phyloP scores from a whole-genome alignment of 1,140 invertebrate species.

The Rhagoletis zephyria region DNA sequence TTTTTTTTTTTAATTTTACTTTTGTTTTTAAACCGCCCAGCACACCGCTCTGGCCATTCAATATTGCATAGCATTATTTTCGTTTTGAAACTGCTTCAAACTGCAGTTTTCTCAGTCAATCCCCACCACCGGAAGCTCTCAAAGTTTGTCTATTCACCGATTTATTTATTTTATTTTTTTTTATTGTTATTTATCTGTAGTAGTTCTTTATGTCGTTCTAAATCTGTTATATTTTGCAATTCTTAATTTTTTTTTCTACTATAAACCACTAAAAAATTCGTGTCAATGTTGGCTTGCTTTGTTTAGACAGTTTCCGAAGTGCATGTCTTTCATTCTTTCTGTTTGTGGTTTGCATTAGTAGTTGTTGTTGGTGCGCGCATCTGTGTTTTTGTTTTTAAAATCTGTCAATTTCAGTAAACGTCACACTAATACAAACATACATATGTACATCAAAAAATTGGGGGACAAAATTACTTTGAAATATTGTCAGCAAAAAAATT shows the following conservation, averaged over 20 bases:
- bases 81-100: neutral
- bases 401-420: constrained; percentile 39
- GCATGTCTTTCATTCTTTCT: neutral
- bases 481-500: constrained; percentile 38
- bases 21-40: neutral
- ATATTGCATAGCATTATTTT: constrained; percentile 42
- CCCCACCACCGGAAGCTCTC: constrained; percentile 36
- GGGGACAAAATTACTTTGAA: neutral
- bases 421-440: neutral
- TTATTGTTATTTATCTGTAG: constrained; percentile 1
- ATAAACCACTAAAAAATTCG: constrained; percentile 41
- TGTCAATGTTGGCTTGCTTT: constrained; percentile 49
- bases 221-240: constrained; percentile 44
- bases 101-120: constrained; percentile 17
- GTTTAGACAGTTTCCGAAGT: constrained; percentile 26
- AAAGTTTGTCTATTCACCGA: neutral
- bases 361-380: neutral
- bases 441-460: neutral
- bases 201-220: constrained; percentile 23
- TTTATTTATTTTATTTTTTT: neutral
- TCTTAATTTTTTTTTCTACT: neutral
- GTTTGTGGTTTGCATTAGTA: neutral
- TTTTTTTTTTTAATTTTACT: neutral
- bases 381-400: neutral
- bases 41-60: neutral